Base-by-base conservation (phyloP, 2,113 vertebrate genomes). In the Chitala chitala region DNA sequence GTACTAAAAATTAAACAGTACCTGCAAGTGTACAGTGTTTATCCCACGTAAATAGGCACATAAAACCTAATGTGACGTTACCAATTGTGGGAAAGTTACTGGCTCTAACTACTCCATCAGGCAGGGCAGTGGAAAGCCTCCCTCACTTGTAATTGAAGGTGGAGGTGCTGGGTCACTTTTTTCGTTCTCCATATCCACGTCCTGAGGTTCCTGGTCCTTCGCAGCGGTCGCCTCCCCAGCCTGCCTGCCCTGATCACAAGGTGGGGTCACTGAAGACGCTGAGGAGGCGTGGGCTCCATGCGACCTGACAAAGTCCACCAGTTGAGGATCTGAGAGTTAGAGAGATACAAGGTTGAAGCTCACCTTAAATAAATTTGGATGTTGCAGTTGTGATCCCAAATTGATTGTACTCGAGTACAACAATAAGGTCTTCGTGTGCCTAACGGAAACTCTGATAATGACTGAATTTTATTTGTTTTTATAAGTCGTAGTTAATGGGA, bases 241-340 rank as follows among this genome's bases (percentile, higher is more conserved):
- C 58, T 70, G 56, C 73, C 73, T 53, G 22, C 64, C 80, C 65
- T 75, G 54, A 4, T 56, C 65, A 29, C 77, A 71, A 76, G 81
- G 77, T 48, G 81, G n/a, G 3, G 53, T 10, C 5, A 79, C 77
- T 29, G 69, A 29, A 69, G 84, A 79, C 53, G 74, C 83, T 0
- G 73, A 36, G 56, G 33, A 7, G 3, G 69, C 82, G 79, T 85
- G 84, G 82, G 69, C 78, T 82, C 82, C 82, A 10, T 65, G 86
- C 77, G 94, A 93, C 84, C 86, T 92, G 74, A 99, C 84, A 82
- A 98, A 98, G 75, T 94, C 90, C 76, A 98, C 88, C 74, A 98
- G 80, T 82, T 82, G 87, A 54, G 94, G 91, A 88, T 96, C 97
- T 99, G 83, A 71, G 82, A 84, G 73, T 78, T 51, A 78, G 51